Percentiles rank a stretch among this genome's conserved stretches.
Conservation (phyloP, 2,797 vertebrate genomes). For the Lutjanus campechanus region DNA sequence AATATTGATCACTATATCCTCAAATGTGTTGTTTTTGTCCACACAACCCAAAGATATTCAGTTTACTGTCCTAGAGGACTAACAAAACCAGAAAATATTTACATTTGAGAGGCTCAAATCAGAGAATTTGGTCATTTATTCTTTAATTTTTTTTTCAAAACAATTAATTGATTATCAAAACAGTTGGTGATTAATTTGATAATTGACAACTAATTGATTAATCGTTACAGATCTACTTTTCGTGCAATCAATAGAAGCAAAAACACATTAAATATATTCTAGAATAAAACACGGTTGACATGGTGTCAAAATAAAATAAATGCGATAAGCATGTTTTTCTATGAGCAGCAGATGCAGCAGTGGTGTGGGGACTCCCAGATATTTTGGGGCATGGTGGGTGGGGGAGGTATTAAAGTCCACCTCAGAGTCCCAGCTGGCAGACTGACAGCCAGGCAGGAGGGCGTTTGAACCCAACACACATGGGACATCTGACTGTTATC, state of each 20-base stretch:
- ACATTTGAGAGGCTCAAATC: too few relatives aligned
- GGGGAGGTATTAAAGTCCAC: conserved; percentile 15
- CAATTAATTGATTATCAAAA: too few relatives aligned
- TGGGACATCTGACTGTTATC: conserved; percentile 73
- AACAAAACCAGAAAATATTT: too few relatives aligned
- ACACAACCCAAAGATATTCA: too few relatives aligned
- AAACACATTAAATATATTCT: not conserved
- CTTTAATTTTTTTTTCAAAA: too few relatives aligned
- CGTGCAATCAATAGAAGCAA: not conserved
- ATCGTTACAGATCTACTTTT: not conserved
- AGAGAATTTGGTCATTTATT: too few relatives aligned
- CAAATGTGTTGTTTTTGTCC: too few relatives aligned
- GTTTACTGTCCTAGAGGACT: too few relatives aligned
- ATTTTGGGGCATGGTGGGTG: conserved; percentile 1
- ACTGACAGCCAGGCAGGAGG: conserved; percentile 57
- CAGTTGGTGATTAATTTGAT: too few relatives aligned
- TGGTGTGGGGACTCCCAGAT: conserved; percentile 34
- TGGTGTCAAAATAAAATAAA: not conserved
- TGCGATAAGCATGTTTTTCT: not conserved
- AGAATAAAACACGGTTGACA: not conserved
- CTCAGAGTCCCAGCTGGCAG: conserved; percentile 73
- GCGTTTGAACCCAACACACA: conserved; percentile 70
- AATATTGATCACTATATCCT: too few relatives aligned
- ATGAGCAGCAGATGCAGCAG: not conserved
- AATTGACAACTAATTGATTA: too few relatives aligned